These are phyloP conservation scores for Hemistola chrysoprasaria DNA, from an alignment of 2,888 invertebrate species.

Conservation along the genomic window DNA sequence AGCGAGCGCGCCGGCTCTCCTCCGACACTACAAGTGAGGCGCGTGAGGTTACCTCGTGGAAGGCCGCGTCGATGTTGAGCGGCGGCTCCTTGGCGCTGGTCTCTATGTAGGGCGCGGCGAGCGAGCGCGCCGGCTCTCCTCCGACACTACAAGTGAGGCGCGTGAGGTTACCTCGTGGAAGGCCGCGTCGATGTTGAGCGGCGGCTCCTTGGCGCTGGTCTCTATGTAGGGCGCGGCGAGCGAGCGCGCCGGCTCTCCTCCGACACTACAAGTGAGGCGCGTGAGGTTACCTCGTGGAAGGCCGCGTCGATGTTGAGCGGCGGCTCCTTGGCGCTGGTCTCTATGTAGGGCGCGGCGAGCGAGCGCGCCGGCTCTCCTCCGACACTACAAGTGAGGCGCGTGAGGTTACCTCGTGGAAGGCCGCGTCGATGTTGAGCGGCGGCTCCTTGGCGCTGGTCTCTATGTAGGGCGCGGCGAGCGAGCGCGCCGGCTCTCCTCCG, in stretches of 20 bases:
- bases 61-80: too few relatives aligned
- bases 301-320: conserved; percentile 92
- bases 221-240: conserved; percentile 93
- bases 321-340: conserved; percentile 96
- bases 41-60: too few relatives aligned
- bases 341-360: conserved; percentile 92
- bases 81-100: conserved; percentile 1
- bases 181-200: conserved; percentile 94
- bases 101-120: conserved; percentile 1
- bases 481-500: conserved; percentile 90
- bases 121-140: too few relatives aligned
- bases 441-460: conserved; percentile 97
- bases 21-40: too few relatives aligned
- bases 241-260: conserved; percentile 89
- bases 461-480: conserved; percentile 90
- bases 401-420: conserved; percentile 91
- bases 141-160: too few relatives aligned
- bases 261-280: too few relatives aligned
- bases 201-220: conserved; percentile 96
- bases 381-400: too few relatives aligned
- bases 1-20: too few relatives aligned
- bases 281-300: conserved; percentile 90
- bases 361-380: conserved; percentile 89
- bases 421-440: conserved; percentile 91
- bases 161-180: too few relatives aligned